These are phyloP conservation scores for Torymus tubicola DNA, from an alignment of 2,888 invertebrate genomes.

Conservation along the genomic window DNA sequence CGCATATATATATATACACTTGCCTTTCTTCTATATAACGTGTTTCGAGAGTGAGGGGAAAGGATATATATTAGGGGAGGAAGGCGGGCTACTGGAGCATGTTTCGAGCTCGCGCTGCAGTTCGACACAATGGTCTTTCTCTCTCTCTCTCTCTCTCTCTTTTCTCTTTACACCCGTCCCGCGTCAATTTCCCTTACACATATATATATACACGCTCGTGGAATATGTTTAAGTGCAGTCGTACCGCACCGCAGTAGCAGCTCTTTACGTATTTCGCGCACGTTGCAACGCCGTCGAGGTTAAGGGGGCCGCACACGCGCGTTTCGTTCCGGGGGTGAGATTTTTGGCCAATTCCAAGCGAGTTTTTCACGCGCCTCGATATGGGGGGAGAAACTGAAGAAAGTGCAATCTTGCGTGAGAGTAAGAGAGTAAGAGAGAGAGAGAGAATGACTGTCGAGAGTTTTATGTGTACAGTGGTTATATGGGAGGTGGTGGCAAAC, in stretches of 20 bases:
- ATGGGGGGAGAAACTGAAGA: not conserved
- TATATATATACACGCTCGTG: not conserved
- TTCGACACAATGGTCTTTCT: constrained; percentile 30
- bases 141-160: not conserved
- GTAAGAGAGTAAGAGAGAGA: no score
- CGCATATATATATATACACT: not conserved
- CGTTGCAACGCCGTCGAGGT: not conserved
- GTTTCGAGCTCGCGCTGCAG: not conserved
- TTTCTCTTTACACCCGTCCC: not conserved
- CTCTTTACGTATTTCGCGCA: constrained; percentile 19
- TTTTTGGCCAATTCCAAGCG: constrained; percentile 4
- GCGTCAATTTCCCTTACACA: constrained; percentile 22
- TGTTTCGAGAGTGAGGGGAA: not conserved
- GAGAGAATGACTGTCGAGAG: no score
- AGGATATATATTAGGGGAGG: not conserved
- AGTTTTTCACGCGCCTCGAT: not conserved
- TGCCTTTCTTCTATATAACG: constrained; percentile 7
- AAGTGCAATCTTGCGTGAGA: no score
- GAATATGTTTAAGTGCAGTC: no score
- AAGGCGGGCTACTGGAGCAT: not conserved
- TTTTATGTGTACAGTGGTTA: no score
- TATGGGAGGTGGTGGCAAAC: no score
- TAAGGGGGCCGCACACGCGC: not conserved
- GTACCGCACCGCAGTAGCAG: not conserved
- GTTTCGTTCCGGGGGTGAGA: not conserved